These are phyloP conservation scores for Parus major DNA, from an alignment of 2,113 vertebrate species.

Conservation along the genomic window DNA sequence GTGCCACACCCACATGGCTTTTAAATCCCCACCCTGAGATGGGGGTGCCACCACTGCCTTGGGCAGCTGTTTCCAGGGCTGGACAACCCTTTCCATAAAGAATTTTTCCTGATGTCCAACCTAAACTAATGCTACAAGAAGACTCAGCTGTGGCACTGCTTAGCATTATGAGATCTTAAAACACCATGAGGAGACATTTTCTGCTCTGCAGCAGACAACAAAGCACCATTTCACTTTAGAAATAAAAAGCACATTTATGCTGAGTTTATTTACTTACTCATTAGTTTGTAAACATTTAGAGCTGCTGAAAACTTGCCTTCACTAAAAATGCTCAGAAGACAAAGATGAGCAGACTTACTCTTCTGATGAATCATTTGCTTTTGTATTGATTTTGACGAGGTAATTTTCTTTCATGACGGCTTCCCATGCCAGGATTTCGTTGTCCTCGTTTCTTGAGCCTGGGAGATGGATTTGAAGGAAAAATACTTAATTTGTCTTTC, in stretches of 20 bases:
- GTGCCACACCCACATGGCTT: accelerated
- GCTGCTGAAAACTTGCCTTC: neutral
- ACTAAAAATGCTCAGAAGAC: neutral
- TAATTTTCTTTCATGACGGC: constrained; percentile 85
- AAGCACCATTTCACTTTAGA: neutral
- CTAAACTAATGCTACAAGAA: neutral
- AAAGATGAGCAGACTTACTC: constrained; percentile 62
- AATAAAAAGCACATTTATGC: neutral
- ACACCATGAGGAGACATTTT: neutral
- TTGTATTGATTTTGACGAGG: constrained; percentile 78
- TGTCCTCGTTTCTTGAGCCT: constrained; percentile 79
- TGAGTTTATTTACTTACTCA: neutral
- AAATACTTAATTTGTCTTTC: neutral
- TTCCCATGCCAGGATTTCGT: constrained; percentile 80
- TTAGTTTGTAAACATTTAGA: neutral
- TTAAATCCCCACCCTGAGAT: neutral
- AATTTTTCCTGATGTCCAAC: neutral
- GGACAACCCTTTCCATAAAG: neutral
- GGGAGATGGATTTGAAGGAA: neutral
- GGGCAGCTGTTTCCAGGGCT: neutral
- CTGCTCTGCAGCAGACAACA: neutral
- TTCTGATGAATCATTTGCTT: constrained; percentile 71
- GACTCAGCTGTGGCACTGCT: neutral
- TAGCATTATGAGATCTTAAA: neutral
- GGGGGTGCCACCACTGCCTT: neutral